These are phyloP conservation scores for Cydia fagiglandana DNA, from an alignment of 1,140 invertebrate genomes.

Conservation along the genomic window DNA sequence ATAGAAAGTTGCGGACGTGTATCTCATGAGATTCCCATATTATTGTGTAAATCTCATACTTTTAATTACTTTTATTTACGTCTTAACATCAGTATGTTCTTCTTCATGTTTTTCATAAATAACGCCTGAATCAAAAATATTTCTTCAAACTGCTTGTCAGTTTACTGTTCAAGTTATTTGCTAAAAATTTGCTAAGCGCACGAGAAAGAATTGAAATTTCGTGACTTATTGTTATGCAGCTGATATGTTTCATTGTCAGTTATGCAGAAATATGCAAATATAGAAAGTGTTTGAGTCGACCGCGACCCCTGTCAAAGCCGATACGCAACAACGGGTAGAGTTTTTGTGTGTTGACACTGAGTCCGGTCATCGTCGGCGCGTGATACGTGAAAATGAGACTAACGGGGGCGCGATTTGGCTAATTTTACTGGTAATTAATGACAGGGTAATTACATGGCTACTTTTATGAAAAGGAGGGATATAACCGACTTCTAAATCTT, in stretches of 20 bases:
- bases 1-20: no score
- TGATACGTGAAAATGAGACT: neutral
- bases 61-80: no score
- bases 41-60: no score
- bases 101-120: no score
- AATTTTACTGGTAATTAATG: neutral
- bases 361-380: neutral
- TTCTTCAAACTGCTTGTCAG: no score
- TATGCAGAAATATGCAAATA: conserved; percentile 12
- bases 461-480: neutral
- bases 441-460: neutral
- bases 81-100: no score
- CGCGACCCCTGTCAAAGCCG: conserved; percentile 11
- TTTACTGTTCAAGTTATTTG: no score
- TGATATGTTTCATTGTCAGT: neutral
- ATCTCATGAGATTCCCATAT: no score
- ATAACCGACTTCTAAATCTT: no score
- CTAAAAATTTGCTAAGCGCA: no score
- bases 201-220: neutral
- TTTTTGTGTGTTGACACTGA: conserved; percentile 16
- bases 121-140: no score
- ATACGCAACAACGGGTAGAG: neutral
- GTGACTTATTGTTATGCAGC: neutral
- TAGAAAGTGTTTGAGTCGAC: conserved; percentile 1
- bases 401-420: neutral